Percentiles rank a stretch among this genome's conserved stretches.
Conservation (phyloP, 2,797 vertebrate species). For the Enteromius fasciolatus region DNA sequence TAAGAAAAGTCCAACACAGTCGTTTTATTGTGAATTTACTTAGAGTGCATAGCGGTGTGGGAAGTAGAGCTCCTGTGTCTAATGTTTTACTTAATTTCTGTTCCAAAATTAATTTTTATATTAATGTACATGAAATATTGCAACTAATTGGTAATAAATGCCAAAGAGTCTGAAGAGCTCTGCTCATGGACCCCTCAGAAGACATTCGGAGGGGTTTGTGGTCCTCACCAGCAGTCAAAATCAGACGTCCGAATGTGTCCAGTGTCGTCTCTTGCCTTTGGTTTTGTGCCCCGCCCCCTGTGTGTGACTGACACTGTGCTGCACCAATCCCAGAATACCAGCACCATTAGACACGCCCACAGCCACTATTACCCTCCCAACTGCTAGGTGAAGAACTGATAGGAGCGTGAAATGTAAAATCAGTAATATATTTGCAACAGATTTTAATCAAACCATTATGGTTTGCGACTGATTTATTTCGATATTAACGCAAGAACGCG, state of each 20-base stretch:
- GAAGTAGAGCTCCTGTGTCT: slow-evolving; percentile 64
- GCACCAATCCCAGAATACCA: slow-evolving; percentile 28
- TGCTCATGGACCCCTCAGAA: slow-evolving; percentile 55
- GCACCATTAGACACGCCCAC: slow-evolving; percentile 25
- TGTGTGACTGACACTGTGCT: slow-evolving; percentile 37
- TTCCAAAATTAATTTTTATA: slow-evolving; percentile 64
- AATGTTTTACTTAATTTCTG: slow-evolving; percentile 62
- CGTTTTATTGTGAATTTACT: slow-evolving; percentile 76
- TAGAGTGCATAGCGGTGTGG: slow-evolving; percentile 59
- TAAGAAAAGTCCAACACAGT: slow-evolving; percentile 61
- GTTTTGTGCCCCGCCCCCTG: slow-evolving; percentile 23
- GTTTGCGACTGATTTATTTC: background rate
- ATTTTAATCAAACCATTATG: background rate
- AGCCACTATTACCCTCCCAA: background rate
- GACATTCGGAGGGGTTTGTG: slow-evolving; percentile 39
- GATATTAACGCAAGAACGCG: background rate
- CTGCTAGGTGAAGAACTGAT: background rate
- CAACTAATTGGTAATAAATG: slow-evolving; percentile 70
- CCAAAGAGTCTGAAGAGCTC: slow-evolving; percentile 77
- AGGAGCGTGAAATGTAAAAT: background rate
- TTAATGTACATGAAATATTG: slow-evolving; percentile 57
- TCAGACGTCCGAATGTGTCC: slow-evolving; percentile 73
- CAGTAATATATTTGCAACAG: too few species aligned
- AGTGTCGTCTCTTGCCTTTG: slow-evolving; percentile 40
- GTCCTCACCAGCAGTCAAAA: slow-evolving; percentile 65